These are phyloP conservation scores for Scartelaos histophorus DNA, from an alignment of 2,113 vertebrate genomes.

Conservation along the genomic window DNA sequence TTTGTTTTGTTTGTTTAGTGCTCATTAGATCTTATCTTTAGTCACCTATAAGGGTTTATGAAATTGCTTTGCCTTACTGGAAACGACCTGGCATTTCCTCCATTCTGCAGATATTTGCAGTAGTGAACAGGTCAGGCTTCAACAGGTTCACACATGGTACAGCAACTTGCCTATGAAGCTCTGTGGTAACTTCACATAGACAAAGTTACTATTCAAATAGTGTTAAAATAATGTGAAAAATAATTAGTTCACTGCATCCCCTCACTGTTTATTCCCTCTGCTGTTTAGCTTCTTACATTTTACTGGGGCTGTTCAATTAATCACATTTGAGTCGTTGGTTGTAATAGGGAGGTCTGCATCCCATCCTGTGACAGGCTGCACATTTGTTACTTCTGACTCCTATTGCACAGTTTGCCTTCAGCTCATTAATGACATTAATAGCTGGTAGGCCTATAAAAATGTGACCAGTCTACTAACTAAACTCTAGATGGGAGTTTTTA, in stretches of 20 bases:
- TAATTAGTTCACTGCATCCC: not conserved
- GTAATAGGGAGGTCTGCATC: too few species aligned
- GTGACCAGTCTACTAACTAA: too few species aligned
- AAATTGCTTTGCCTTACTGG: slow-evolving; percentile 2
- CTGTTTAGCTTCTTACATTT: not conserved
- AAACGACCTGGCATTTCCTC: slow-evolving; percentile 35
- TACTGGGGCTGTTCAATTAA: not conserved
- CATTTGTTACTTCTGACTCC: too few species aligned
- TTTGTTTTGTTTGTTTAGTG: not conserved
- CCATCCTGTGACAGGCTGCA: too few species aligned
- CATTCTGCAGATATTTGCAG: slow-evolving; percentile 52
- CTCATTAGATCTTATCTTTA: not conserved
- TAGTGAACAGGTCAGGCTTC: slow-evolving; percentile 28
- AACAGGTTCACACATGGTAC: slow-evolving; percentile 54
- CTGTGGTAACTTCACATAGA: slow-evolving; percentile 12
- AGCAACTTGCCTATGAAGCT: not conserved
- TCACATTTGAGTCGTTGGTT: too few species aligned
- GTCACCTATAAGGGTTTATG: not conserved
- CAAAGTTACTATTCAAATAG: not conserved
- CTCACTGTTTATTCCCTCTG: not conserved
- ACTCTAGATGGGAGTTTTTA: too few species aligned
- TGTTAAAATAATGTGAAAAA: not conserved
- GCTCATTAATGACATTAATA: too few species aligned
- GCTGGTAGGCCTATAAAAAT: too few species aligned
- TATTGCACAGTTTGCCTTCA: too few species aligned